A percentile compares a stretch with the other conserved stretches of the same genome.
Conservation (phyloP, 2,797 vertebrate species). For the Buphagus erythrorhynchus region DNA sequence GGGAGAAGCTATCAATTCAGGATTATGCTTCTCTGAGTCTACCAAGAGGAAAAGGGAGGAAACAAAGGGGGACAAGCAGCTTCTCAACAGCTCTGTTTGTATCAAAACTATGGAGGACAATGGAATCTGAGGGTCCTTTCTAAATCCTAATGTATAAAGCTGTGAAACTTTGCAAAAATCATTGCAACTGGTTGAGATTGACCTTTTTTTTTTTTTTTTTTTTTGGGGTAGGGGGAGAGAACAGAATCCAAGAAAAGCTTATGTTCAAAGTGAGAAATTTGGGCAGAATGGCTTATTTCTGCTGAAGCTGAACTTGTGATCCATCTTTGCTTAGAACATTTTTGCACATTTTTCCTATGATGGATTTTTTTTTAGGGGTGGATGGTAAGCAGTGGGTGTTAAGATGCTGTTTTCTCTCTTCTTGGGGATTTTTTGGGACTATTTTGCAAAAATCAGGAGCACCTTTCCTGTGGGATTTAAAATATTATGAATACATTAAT, state of each 20-base stretch:
- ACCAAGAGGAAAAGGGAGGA: background rate
- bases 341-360: background rate
- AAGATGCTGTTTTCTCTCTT: background rate
- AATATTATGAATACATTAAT: background rate
- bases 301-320: background rate
- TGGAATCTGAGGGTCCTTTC: background rate
- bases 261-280: background rate
- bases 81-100: background rate
- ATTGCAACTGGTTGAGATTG: background rate
- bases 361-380: background rate
- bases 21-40: slow-evolving; percentile 8
- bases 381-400: background rate
- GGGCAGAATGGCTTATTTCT: background rate
- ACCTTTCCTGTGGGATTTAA: background rate
- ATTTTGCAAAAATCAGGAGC: background rate
- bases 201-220: background rate
- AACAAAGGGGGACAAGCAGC: background rate
- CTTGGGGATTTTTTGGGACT: background rate
- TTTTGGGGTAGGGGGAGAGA: accelerated
- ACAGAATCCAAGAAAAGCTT: background rate
- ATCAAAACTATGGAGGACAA: background rate
- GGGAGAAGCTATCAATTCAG: slow-evolving; percentile 63
- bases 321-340: background rate
- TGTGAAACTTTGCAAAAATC: background rate
- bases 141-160: background rate